Evolutionary conservation across 2,797 vertebrate species (phyloP).

Genomic region (Sciaenops ocellatus): DNA sequence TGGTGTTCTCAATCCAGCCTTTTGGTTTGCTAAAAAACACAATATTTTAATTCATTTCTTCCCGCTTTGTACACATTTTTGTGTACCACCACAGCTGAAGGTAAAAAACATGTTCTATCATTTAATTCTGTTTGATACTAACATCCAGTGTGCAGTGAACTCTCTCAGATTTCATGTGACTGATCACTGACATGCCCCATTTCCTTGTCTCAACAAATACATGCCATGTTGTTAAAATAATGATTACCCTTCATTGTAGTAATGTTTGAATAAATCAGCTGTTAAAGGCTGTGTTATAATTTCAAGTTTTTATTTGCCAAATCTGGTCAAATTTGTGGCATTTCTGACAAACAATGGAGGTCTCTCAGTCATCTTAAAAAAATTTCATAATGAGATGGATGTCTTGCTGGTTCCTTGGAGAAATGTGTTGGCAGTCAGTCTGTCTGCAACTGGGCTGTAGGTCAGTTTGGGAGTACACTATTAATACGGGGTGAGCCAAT

Average conservation of each 20-base stretch:
- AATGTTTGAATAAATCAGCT: constrained; percentile 35
- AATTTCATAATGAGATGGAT: constrained; percentile 63
- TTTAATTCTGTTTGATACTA: constrained; percentile 65
- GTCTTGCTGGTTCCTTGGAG: constrained; percentile 66
- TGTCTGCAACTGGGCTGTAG: constrained; percentile 71
- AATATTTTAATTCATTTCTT: constrained; percentile 75
- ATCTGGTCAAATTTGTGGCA: constrained; percentile 1
- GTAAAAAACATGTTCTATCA: constrained; percentile 79
- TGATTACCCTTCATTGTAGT: constrained; percentile 1
- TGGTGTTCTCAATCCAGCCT: constrained; percentile 78
- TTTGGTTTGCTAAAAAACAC: constrained; percentile 71
- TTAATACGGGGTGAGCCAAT: constrained; percentile 77
- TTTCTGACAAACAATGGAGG: constrained; percentile 57
- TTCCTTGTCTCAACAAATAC: constrained; percentile 21
- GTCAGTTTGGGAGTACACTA: constrained; percentile 79
- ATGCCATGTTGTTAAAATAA: constrained; percentile 24
- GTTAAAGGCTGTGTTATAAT: constrained; percentile 3
- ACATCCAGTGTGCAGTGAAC: constrained; percentile 37
- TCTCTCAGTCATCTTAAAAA: constrained; percentile 37
- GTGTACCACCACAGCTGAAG: constrained; percentile 87
- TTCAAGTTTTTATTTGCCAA: constrained; percentile 5
- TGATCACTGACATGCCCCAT: constrained; percentile 32
- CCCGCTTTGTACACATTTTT: constrained; percentile 84
- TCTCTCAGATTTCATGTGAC: constrained; percentile 24
- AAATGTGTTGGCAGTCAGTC: constrained; percentile 68